These are phyloP conservation scores for Acleris literana DNA, from an alignment of 2,888 invertebrate species.

Conservation along the genomic window DNA sequence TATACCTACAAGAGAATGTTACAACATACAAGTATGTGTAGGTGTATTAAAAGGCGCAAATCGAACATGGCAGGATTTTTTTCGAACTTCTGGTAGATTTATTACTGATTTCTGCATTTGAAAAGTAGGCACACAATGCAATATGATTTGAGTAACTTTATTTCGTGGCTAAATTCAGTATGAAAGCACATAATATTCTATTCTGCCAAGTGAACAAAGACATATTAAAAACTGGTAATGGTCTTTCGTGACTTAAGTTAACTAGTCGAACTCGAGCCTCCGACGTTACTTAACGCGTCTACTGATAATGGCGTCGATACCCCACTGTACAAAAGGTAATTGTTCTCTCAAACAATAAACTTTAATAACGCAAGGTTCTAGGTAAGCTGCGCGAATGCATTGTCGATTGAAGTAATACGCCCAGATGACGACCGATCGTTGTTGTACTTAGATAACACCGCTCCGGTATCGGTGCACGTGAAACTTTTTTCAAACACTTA, in stretches of 20 bases:
- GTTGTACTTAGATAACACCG: conserved; percentile 40
- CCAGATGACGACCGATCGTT: conserved; percentile 52
- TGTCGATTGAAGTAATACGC: conserved; percentile 51
- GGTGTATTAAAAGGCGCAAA: no score
- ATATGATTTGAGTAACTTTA: no score
- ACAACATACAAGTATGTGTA: no score
- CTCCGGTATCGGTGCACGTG: conserved; percentile 26
- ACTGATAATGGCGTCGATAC: conserved; percentile 74
- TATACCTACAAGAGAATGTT: no score
- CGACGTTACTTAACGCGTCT: conserved; percentile 70
- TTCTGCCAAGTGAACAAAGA: conserved; percentile 60
- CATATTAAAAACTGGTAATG: conserved; percentile 60
- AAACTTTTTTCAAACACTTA: conserved; percentile 34
- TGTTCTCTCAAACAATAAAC: conserved; percentile 81
- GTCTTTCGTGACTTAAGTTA: conserved; percentile 54
- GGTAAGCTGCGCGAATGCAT: conserved; percentile 66
- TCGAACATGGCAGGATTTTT: no score
- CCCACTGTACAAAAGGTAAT: conserved; percentile 79
- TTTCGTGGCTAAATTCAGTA: conserved; percentile 2
- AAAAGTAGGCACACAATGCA: no score
- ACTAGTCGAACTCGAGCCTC: conserved; percentile 70
- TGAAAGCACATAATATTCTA: conserved; percentile 26
- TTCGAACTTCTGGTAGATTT: no score
- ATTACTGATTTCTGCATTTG: no score
- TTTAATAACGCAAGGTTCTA: conserved; percentile 77